Evolutionary conservation across 1,140 invertebrate genomes (phyloP), one percentile per base, ranked within the genome.

Genomic region (Anagrus nilaparvatae): DNA sequence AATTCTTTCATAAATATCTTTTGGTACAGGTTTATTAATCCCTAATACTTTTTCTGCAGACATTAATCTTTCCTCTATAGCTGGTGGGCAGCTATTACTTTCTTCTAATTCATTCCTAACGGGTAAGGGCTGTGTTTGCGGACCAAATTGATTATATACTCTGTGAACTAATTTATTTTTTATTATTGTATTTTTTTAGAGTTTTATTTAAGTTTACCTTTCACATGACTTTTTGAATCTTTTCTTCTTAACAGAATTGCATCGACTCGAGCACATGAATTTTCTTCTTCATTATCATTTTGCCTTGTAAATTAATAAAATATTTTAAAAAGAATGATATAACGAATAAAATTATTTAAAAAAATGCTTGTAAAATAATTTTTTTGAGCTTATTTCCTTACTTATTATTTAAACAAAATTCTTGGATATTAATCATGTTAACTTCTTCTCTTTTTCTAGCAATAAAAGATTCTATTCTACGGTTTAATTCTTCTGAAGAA

Each of bases 211-310:
- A n/a, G n/a, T 49, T 60, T 66, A 81, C 79, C 77, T 76, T 75
- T 78, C 14, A 83, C 67, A 59, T 81, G 80, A 55, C 77, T 75
- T 63, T 78, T 83, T 0, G 75, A 77, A 55, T 77, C 75, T 51
- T 79, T 76, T 37, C 72, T 62, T 49, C 73, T 72, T 27, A 75
- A 53, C 45, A 82, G 64, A 21, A 74, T 63, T n/a, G 79, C 76
- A 63, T 81, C 74, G 16, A 79, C 71, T 53, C 81, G 67, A 5
- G 81, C 79, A 66, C 79, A 82, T 23, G 73, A 73, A 48, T 52
- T 58, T 44, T 71, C 60, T 31, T 52, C 52, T 42, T 58, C 50
- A 46, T 61, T 57, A 44, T 51, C 24, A 20, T 36, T 60, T 23
- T 51, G 40, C 38, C 55, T 50, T 34, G 61, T 67, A 32, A 10